Conservation (phyloP, 53 echinoderm and acorn worm genomes). For the Echinometra lucunter region DNA sequence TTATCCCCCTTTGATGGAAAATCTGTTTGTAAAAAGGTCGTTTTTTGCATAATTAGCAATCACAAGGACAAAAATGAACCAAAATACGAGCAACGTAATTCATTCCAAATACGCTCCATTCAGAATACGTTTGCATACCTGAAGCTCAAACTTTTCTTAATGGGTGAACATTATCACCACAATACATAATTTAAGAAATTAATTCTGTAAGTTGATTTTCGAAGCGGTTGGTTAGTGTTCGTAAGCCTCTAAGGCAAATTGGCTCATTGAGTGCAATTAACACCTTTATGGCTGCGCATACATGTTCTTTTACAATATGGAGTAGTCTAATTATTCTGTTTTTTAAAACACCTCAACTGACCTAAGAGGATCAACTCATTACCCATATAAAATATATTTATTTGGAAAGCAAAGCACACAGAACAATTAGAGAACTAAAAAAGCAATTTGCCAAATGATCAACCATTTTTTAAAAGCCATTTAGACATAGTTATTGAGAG, state of each 20-base stretch:
- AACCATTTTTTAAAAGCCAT: background rate
- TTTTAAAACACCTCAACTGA: background rate
- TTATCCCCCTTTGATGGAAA: background rate
- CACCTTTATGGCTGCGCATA: background rate
- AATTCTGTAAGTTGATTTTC: background rate
- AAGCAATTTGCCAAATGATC: background rate
- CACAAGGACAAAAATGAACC: background rate
- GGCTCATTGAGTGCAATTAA: background rate
- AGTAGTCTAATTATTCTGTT: background rate
- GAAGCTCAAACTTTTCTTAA: background rate
- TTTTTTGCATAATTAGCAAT: background rate
- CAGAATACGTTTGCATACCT: background rate
- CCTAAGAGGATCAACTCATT: conserved; percentile 13
- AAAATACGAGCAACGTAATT: background rate
- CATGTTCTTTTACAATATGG: background rate
- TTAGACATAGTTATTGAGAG: background rate
- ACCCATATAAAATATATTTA: background rate
- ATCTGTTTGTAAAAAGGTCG: background rate
- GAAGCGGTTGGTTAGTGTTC: background rate
- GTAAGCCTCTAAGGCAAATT: background rate
- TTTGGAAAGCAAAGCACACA: background rate
- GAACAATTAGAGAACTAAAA: background rate
- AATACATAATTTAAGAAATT: background rate
- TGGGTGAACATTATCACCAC: background rate
- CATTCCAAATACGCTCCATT: background rate